Evolutionary conservation across 2,797 vertebrate species (phyloP), one percentile per base, ranked within the genome.

Genomic region (Lutra lutra): DNA sequence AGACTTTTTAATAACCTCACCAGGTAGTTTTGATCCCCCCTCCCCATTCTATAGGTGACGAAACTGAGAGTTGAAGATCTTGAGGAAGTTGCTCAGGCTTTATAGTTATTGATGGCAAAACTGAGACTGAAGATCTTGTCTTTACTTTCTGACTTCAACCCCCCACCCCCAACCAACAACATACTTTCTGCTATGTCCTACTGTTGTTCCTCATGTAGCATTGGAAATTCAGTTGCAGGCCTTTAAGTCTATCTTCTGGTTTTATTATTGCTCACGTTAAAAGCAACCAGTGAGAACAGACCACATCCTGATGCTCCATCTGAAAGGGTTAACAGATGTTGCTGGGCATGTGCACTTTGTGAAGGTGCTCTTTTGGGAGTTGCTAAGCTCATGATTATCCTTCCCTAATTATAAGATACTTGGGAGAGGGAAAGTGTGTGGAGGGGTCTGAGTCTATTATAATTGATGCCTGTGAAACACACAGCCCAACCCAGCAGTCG

Each of bases 401-500:
- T 89, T 80, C 56, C 68, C 29, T 98, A 97, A 98, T 98, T 97
- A 97, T 70, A 94, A 82, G 43, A 86, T 98, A 88, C 86, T 98
- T 97, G 83, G 80, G 94, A 97, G 94, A 91, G 75, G 80, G 93
- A 95, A 95, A 86, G 97, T 70, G 27, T 95, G 89, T 92, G 86
- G 90, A 97, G 89, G 96, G 95, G 90, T 98, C 95, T 85, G 89
- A 93, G 79, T 96, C 91, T 98, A 92, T 97, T 97, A 89, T 97
- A 98, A 96, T 94, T 89, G 97, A 94, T 94, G 38, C 66, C 77
- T 98, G 85, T 97, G 93, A 98, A 97, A 97, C 94, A 72, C 96
- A 98, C 95, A 2, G 58, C 48, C 11, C 21, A 96, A 96, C 77
- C 72, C 40, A 90, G 87, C 82, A 15, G 38, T 43, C 32, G 58